Evolutionary conservation across 2,113 vertebrate species (phyloP), one percentile per base, ranked within the genome.

Genomic region (Dryoscopus gambensis): DNA sequence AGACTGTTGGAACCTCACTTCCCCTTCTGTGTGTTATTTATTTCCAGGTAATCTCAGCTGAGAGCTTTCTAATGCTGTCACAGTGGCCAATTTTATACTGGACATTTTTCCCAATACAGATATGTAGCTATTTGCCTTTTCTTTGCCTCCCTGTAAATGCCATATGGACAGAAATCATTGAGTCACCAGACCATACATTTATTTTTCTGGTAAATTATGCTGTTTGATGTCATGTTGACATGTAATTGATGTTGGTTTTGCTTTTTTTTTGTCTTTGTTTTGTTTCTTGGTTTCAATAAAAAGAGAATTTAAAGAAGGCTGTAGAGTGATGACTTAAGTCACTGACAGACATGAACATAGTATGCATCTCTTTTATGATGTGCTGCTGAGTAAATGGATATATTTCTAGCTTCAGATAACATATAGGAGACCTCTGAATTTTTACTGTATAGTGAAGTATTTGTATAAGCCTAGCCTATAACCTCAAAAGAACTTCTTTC

Each of bases 181-280:
- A 96, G 94, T 95, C 92, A 97, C 92, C 90, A 95, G 90, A 97
- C 96, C 96, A 96, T 79, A 97, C 65, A 89, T 95, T 96, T 97
- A 90, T 96, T 96, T 97, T 97, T 90, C 97, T 95, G 92, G 97
- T 98, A 97, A 93, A 97, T 97, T 98, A 98, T 97, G 96, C 96
- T 93, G 74, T 98, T 97, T 97, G 97, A 96, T 97, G 97, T 97
- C 97, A 96, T 87, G 94, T 84, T 98, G 97, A 97, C 95, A 97
- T 97, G 93, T 96, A 97, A 95, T 84, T 97, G 96, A 97, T 97
- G 94, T 94, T 92, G 83, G 50, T 95, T 93, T 94, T 97, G 84
- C 95, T 56, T 97, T 97, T 96, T 94, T 95, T 97, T 96, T 83
- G 84, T 94, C 95, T 98, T 97, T 96, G 94, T 97, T 98, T 98